Evolutionary conservation across 2,888 invertebrate genomes (phyloP).

Genomic region (Tortrix viridana): DNA sequence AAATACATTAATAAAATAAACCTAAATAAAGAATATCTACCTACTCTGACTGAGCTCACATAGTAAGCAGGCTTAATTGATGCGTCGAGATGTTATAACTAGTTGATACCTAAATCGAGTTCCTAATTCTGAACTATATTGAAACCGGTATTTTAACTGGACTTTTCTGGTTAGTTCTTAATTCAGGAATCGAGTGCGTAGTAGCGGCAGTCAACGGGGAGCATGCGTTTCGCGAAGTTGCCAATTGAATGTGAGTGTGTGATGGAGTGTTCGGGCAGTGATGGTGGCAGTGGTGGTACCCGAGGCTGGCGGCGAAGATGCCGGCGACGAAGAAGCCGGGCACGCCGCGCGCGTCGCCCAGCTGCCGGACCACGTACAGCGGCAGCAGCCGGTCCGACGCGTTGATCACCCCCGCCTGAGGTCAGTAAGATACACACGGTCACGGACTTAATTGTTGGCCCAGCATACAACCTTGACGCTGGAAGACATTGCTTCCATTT

Average conservation of each 20-base stretch:
- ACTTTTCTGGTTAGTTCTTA: slow-evolving; percentile 65
- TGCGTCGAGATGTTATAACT: neutral
- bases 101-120: slow-evolving; percentile 42
- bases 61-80: too few species aligned
- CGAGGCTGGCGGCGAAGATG: slow-evolving; percentile 97
- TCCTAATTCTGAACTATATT: slow-evolving; percentile 59
- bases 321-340: slow-evolving; percentile 98
- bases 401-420: slow-evolving; percentile 85
- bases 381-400: slow-evolving; percentile 94
- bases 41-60: too few species aligned
- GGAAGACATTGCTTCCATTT: too few species aligned
- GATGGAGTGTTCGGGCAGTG: neutral
- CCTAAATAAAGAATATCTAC: too few species aligned
- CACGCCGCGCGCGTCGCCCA: slow-evolving; percentile 90
- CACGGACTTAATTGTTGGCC: neutral
- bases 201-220: slow-evolving; percentile 55
- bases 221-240: slow-evolving; percentile 49
- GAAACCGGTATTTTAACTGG: slow-evolving; percentile 70
- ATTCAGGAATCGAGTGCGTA: slow-evolving; percentile 51
- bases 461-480: too few species aligned
- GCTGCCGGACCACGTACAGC: slow-evolving; percentile 93
- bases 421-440: slow-evolving; percentile 36
- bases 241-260: slow-evolving; percentile 5
- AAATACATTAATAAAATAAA: too few species aligned
- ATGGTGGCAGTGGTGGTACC: slow-evolving; percentile 88